Base-by-base conservation (phyloP, 2,797 vertebrate genomes). In the Pipistrellus nathusii region DNA sequence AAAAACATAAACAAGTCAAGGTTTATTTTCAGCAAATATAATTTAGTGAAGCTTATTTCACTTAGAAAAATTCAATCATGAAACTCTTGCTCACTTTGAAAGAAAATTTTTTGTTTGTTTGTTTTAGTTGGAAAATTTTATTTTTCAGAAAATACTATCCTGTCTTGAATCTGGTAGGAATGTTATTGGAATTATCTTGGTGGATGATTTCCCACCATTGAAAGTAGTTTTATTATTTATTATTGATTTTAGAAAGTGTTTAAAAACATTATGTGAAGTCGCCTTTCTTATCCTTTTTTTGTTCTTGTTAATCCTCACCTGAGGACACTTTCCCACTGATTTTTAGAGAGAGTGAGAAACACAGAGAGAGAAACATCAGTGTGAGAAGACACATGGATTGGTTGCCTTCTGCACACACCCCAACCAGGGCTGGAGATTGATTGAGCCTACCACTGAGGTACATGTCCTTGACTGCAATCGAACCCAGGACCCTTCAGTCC, bases 21-120 rank as follows among this genome's bases (percentile, higher is more conserved):
- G 46, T 91, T 86, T 59, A 93, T 90, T 94, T 94, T 89, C 17
- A 72, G 62, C 21, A 84, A 81, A 20, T 55, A 5, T 17, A 81
- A 41, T 81, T 88, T 85, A 53, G 5, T 68, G 41, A 87, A 18
- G 18, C 90, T 85, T 93, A 71, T 92, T 84, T 55, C 4, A 38
- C 23, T 71, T 80, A 27, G 23, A 21, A 71, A 82, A 62, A 41
- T 32, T 66, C 59, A 66, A 78, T 62, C 32, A 35, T 69, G 48
- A 30, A 69, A 57, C 27, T 87, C 64, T 48, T 48, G 8, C 21
- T 90, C 11, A 69, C 51, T 94, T 92, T 80, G 55, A 46, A 53
- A 73, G n/a, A 48, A 8, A 18, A 23, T 48, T 69, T 9, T 62
- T 30, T 62, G 17, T 27, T 51, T n/a, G n/a, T n/a, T 41, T 76